phyloP scores from a whole-genome alignment of 2,888 invertebrate genomes.

The Hemicrepidius hirtus region DNA sequence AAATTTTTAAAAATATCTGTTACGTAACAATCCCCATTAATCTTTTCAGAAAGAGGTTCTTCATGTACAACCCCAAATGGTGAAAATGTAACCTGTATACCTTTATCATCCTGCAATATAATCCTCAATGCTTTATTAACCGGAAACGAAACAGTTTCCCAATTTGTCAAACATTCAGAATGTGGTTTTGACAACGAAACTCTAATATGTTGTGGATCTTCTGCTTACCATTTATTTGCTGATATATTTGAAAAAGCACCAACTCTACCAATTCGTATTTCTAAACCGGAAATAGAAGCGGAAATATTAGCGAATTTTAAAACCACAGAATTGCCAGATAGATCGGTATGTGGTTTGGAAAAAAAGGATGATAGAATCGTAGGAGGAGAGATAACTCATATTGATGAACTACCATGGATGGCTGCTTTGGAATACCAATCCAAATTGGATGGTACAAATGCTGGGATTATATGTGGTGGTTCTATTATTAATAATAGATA shows the following conservation, averaged over 20 bases:
- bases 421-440: neutral
- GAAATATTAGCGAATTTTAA: neutral
- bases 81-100: conserved; percentile 68
- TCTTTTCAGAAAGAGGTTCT: neutral
- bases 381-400: neutral
- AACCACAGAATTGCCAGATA: neutral
- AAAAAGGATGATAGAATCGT: neutral
- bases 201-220: conserved; percentile 65
- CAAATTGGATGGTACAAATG: neutral
- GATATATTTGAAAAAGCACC: too few relatives aligned
- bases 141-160: conserved; percentile 16
- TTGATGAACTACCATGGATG: conserved; percentile 3
- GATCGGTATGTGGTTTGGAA: conserved; percentile 24
- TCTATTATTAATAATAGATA: conserved; percentile 64
- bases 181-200: conserved; percentile 73
- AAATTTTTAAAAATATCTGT: too few relatives aligned
- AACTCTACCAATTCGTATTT: neutral
- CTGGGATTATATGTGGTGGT: neutral
- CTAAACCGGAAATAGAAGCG: neutral
- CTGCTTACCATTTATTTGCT: neutral
- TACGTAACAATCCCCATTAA: too few relatives aligned
- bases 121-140: conserved; percentile 67
- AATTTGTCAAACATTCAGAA: conserved; percentile 70
- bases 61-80: conserved; percentile 71
- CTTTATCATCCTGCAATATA: conserved; percentile 69